phyloP scores from a whole-genome alignment of 1,140 invertebrate species.

The Drosophila erecta region DNA sequence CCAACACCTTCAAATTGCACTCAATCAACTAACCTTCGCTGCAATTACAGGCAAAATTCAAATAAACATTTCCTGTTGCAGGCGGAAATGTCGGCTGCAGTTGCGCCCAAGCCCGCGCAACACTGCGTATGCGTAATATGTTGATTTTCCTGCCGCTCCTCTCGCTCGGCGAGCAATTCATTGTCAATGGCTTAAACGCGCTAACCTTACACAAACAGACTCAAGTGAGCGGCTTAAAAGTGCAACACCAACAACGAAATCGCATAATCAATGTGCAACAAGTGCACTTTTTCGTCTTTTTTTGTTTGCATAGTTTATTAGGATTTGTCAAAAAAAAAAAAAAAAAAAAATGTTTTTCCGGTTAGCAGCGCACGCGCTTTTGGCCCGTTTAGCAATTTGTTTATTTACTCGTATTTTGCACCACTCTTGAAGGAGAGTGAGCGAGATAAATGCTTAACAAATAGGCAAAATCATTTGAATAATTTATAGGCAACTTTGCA shows the following conservation, averaged over 20 bases:
- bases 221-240: slow-evolving; percentile 48
- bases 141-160: slow-evolving; percentile 27
- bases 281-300: slow-evolving; percentile 22
- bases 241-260: slow-evolving; percentile 46
- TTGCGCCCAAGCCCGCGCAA: slow-evolving; percentile 13
- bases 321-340: slow-evolving; percentile 37
- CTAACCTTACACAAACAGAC: slow-evolving; percentile 51
- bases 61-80: slow-evolving; percentile 53
- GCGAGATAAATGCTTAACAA: slow-evolving; percentile 13
- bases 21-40: slow-evolving; percentile 34
- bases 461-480: slow-evolving; percentile 47
- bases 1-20: slow-evolving; percentile 45
- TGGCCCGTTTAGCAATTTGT: slow-evolving; percentile 29
- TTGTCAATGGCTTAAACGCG: slow-evolving; percentile 52
- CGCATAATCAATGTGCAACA: slow-evolving; percentile 57
- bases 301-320: slow-evolving; percentile 52
- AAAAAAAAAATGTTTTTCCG: slow-evolving; percentile 28
- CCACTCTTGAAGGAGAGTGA: slow-evolving; percentile 26
- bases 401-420: slow-evolving; percentile 2
- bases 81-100: slow-evolving; percentile 48
- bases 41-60: slow-evolving; percentile 31
- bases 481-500: slow-evolving; percentile 50
- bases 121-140: slow-evolving; percentile 59
- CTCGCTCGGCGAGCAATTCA: slow-evolving; percentile 46
- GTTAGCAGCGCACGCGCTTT: slow-evolving; percentile 58